Evolutionary conservation across 2,113 vertebrate genomes (phyloP).

Genomic region (Caranx melampygus): DNA sequence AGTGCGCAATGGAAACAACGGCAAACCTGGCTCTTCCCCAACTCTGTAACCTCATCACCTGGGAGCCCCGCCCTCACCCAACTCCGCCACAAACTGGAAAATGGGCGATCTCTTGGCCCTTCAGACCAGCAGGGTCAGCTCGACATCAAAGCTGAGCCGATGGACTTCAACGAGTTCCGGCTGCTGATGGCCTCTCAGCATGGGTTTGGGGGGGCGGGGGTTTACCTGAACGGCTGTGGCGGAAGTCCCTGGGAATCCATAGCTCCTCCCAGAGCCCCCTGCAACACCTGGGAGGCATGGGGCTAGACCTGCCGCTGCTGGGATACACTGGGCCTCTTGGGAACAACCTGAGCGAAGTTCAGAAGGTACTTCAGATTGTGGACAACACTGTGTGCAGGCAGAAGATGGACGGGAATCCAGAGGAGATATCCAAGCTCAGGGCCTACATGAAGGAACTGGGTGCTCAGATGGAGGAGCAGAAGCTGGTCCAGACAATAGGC

Average conservation of each 20-base stretch:
- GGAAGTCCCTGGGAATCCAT: constrained; percentile 91
- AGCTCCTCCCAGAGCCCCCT: constrained; percentile 91
- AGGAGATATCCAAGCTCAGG: constrained; percentile 94
- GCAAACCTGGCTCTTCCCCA: constrained; percentile 94
- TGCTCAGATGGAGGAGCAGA: constrained; percentile 92
- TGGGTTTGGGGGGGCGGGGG: constrained; percentile 87
- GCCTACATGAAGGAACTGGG: constrained; percentile 96
- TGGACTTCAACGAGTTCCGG: constrained; percentile 95
- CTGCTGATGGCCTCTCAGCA: constrained; percentile 89
- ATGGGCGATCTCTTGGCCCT: constrained; percentile 89
- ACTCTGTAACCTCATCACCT: constrained; percentile 93
- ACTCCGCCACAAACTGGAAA: constrained; percentile 95
- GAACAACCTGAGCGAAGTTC: constrained; percentile 93
- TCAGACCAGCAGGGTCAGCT: constrained; percentile 89
- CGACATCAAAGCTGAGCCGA: constrained; percentile 94
- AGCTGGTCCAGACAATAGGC: constrained; percentile 84
- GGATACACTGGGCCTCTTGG: constrained; percentile 85
- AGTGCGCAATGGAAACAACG: constrained; percentile 82
- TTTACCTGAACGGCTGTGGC: constrained; percentile 91
- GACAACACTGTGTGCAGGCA: constrained; percentile 95
- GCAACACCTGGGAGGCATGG: constrained; percentile 92
- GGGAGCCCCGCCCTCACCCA: constrained; percentile 93
- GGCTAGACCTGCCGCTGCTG: constrained; percentile 89
- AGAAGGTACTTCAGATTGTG: constrained; percentile 96
- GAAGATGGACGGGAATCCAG: constrained; percentile 93